Conservation (phyloP, 2,888 invertebrate species). For the Drosophila colorata region DNA sequence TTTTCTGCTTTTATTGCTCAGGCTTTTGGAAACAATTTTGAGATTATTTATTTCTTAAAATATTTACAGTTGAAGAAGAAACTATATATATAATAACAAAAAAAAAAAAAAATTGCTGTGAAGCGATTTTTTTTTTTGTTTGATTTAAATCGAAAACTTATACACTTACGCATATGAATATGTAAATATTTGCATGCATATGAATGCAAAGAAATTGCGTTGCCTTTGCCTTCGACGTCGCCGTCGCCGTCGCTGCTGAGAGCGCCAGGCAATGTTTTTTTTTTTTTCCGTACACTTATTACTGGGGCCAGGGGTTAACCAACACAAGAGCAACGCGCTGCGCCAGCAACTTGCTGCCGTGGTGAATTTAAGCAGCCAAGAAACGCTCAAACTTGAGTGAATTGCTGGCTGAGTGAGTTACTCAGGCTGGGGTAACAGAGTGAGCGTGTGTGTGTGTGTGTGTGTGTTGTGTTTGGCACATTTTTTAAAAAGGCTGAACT, state of each 20-base stretch:
- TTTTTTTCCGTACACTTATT: conserved; percentile 16
- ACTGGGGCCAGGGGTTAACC: conserved; percentile 48
- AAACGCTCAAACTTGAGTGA: conserved; percentile 46
- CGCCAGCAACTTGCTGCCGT: conserved; percentile 50
- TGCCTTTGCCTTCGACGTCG: conserved; percentile 12
- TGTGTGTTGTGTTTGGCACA: conserved; percentile 49
- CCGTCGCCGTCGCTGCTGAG: conserved; percentile 10
- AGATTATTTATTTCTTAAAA: not conserved
- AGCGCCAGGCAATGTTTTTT: conserved; percentile 29
- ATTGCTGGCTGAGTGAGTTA: conserved; percentile 45
- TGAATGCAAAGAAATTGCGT: conserved; percentile 40
- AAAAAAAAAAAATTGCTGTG: not conserved
- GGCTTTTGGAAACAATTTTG: conserved; percentile 12
- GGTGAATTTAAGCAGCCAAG: conserved; percentile 59
- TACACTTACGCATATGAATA: conserved; percentile 10
- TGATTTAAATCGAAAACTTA: conserved; percentile 4
- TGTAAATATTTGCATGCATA: conserved; percentile 19
- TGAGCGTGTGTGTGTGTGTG: conserved; percentile 7
- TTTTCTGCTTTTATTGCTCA: conserved; percentile 5
- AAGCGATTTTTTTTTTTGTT: not conserved
- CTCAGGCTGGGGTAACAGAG: conserved; percentile 40
- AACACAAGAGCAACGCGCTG: conserved; percentile 38
- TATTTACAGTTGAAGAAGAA: not conserved
- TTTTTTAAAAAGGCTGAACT: conserved; percentile 40
- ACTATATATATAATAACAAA: too few species aligned